Evolutionary conservation across 1,140 invertebrate species (phyloP).

Genomic region (Dreissena polymorpha): DNA sequence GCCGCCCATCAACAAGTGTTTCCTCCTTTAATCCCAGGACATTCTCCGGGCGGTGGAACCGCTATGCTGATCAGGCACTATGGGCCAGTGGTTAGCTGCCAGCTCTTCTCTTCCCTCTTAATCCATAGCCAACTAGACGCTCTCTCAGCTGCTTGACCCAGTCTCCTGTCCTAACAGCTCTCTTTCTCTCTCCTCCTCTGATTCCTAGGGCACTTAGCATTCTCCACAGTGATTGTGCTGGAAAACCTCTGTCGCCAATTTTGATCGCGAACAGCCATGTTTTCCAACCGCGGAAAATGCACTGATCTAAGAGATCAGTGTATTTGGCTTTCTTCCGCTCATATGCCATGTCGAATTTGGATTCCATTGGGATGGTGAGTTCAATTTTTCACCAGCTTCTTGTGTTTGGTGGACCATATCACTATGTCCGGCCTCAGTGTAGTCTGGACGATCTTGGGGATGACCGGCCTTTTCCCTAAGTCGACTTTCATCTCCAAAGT

Average conservation of each 20-base stretch:
- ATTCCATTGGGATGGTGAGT: not conserved
- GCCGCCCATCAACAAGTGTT: conserved; percentile 9
- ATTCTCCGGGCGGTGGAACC: not conserved
- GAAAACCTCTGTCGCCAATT: not conserved
- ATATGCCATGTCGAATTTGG: not conserved
- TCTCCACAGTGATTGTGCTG: conserved; percentile 6
- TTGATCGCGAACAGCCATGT: not conserved
- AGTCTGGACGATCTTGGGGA: conserved; percentile 28
- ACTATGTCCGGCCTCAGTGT: conserved; percentile 8
- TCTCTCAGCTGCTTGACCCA: too few relatives aligned
- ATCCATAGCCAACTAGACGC: not conserved
- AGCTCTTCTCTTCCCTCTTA: conserved; percentile 14
- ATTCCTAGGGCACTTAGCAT: not conserved
- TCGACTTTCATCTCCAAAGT: conserved; percentile 29
- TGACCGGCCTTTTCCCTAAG: conserved; percentile 26
- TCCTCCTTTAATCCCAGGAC: not conserved
- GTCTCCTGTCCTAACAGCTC: not conserved
- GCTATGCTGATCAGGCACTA: conserved; percentile 18
- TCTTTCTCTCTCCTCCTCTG: not conserved
- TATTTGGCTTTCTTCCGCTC: not conserved
- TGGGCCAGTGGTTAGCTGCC: conserved; percentile 4
- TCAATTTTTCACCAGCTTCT: too few relatives aligned
- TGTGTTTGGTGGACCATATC: not conserved
- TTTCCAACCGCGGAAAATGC: not conserved
- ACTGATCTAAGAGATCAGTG: not conserved